Base-by-base conservation (phyloP, 2,797 vertebrate species). In the Heterohyrax brucei region DNA sequence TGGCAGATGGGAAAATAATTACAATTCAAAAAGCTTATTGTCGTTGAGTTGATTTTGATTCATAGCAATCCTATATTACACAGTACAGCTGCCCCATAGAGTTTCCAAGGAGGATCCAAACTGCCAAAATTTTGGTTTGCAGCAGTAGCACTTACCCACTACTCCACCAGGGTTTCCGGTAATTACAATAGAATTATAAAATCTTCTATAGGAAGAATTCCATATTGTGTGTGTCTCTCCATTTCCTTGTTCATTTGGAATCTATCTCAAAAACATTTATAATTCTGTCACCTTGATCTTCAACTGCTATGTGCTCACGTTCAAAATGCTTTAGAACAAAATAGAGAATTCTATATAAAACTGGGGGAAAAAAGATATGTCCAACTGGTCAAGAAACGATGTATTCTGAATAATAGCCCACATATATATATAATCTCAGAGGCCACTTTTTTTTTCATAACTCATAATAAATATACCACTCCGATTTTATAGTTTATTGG, bases 211-310 rank as follows among this genome's bases (percentile, higher is more conserved):
- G 39, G 39, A 95, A 81, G 73, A 77, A 8, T 48, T 13, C 2
- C 30, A 22, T 61, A 61, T 61, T 87, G 72, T 72, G 8, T 64
- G 26, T 66, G 0, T 0, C 6, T 86, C 4, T 78, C n/a, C 2
- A 78, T 24, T 68, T 88, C 24, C 28, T 89, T 95, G 39, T 92
- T 92, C 81, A n/a, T 59, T 62, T 56, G 10, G 18, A 81, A 61
- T 77, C 39, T 77, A 72, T 39, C 66, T 82, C 89, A 85, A 75
- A 44, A 88, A 6, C 30, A 10, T 30, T 88, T 76, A n/a, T 50
- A 39, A 44, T 46, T 19, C 18, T 10, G 21, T 28, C 50, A 56
- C 4, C 14, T 88, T 56, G 3, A 56, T 50, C 1, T 22, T 81
- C 46, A 33, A 4, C 46, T 76, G 66, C 70, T 84, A 26, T 26